Evolutionary conservation across 2,113 vertebrate species (phyloP), one percentile per base, ranked within the genome.

Genomic region (Callipepla californica): DNA sequence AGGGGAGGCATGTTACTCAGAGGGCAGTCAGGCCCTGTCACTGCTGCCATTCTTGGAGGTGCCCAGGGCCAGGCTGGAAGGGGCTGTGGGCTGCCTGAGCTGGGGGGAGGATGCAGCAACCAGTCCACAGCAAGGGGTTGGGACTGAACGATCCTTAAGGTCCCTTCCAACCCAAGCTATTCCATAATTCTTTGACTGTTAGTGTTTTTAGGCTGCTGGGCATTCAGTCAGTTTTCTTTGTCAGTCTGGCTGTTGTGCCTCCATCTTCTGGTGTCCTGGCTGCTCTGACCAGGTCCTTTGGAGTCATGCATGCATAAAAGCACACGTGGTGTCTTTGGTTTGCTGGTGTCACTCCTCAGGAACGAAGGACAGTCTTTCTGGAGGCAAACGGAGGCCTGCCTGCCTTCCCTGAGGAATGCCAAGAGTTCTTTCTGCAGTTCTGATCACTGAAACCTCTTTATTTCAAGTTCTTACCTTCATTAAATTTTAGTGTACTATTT

Each of bases 161-260:
- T 51, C 50, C 50, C 50, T 51, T 51, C 26, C 25, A 51, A 51
- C 50, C 50, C 50, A 51, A 26, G 25, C 25, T 25, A 51, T 26
- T 51, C 23, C 3, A 14, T 51, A 26, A 9, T 51, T 51, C 25
- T 26, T 8, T 26, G 20, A 15, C 20, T 15, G 25, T 34, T 67
- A 25, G 30, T 25, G 13, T 44, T 51, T 38, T 45, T 32, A 40
- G 23, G 19, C 32, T 23, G 0, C 23, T 26, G 13, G 50, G 44
- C 4, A 2, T 47, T 26, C 47, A n/a, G 44, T 42, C 17, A 12
- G n/a, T 42, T 0, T 1, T n/a, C 26, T 34, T 40, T 62, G 68
- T 61, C 74, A 65, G 32, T 8, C 25, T 34, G 63, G 9, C 50
- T 69, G 48, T 69, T 72, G 10, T 25, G 36, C 48, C 66, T 22